These are phyloP conservation scores for Keiferia lycopersicella DNA, from an alignment of 2,888 invertebrate genomes.

Conservation along the genomic window DNA sequence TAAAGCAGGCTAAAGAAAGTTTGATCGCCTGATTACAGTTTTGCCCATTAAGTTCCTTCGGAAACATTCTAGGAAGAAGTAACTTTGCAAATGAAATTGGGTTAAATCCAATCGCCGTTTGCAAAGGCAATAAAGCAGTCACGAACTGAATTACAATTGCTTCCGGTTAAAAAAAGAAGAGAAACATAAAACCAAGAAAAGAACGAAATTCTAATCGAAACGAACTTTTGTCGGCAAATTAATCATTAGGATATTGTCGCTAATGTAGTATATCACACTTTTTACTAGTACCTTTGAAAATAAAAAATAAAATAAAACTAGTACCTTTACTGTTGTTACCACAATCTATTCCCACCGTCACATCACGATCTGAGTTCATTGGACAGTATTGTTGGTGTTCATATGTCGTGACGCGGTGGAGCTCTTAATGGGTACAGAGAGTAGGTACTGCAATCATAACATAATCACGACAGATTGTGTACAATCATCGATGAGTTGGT, in stretches of 20 bases:
- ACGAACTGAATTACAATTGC: constrained; percentile 37
- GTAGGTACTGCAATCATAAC: constrained; percentile 15
- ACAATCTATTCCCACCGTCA: constrained; percentile 40
- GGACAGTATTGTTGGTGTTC: constrained; percentile 44
- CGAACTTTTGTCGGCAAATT: too few species aligned
- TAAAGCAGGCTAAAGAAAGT: neutral
- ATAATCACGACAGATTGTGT: neutral
- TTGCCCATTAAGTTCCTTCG: neutral
- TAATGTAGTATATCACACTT: neutral
- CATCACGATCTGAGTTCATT: constrained; percentile 51
- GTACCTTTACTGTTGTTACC: too few species aligned
- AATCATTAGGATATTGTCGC: too few species aligned
- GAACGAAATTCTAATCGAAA: too few species aligned
- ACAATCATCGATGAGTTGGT: neutral
- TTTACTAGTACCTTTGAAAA: too few species aligned
- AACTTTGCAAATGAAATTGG: constrained; percentile 30
- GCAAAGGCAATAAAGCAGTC: constrained; percentile 38
- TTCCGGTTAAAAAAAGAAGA: neutral
- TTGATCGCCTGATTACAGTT: neutral
- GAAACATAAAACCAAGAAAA: neutral
- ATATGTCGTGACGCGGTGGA: constrained; percentile 33
- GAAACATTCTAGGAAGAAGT: constrained; percentile 12
- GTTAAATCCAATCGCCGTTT: constrained; percentile 4
- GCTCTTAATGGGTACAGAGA: constrained; percentile 2
- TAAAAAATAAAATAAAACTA: too few species aligned